These are phyloP conservation scores for Apamea anceps DNA, from an alignment of 2,888 invertebrate species.

Conservation along the genomic window DNA sequence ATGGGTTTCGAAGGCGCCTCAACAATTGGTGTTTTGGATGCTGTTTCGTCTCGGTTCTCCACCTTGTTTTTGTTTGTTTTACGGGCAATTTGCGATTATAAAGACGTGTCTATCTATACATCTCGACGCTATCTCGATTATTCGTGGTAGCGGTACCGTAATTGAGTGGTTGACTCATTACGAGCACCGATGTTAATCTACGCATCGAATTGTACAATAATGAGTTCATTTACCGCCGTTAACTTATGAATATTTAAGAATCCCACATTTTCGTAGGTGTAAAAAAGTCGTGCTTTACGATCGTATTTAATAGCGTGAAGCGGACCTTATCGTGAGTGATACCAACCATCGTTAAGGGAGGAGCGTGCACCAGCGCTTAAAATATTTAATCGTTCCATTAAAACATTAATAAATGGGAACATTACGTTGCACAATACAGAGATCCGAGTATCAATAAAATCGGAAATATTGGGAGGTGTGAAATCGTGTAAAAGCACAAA, in stretches of 20 bases:
- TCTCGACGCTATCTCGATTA: constrained; percentile 72
- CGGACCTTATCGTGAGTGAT: constrained; percentile 72
- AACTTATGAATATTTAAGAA: constrained; percentile 85
- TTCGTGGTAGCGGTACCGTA: constrained; percentile 75
- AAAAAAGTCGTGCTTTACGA: constrained; percentile 77
- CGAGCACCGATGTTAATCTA: constrained; percentile 82
- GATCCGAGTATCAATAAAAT: constrained; percentile 56
- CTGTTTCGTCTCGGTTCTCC: constrained; percentile 83
- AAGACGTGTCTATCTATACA: constrained; percentile 75
- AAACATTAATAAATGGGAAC: constrained; percentile 62
- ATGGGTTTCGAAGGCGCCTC: constrained; percentile 68
- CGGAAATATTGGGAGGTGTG: constrained; percentile 73
- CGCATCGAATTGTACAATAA: constrained; percentile 81
- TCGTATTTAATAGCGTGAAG: constrained; percentile 73
- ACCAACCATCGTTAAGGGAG: constrained; percentile 57
- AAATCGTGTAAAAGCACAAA: constrained; percentile 76
- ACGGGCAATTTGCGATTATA: constrained; percentile 86
- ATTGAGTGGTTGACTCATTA: constrained; percentile 84
- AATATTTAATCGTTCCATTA: constrained; percentile 61
- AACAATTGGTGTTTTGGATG: constrained; percentile 82
- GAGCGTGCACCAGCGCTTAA: constrained; percentile 56
- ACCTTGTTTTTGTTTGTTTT: constrained; percentile 87
- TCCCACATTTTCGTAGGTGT: constrained; percentile 74
- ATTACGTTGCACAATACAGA: constrained; percentile 53
- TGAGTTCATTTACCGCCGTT: constrained; percentile 84